Conservation (phyloP, 2,797 vertebrate species). For the Enteromius mattozi region DNA sequence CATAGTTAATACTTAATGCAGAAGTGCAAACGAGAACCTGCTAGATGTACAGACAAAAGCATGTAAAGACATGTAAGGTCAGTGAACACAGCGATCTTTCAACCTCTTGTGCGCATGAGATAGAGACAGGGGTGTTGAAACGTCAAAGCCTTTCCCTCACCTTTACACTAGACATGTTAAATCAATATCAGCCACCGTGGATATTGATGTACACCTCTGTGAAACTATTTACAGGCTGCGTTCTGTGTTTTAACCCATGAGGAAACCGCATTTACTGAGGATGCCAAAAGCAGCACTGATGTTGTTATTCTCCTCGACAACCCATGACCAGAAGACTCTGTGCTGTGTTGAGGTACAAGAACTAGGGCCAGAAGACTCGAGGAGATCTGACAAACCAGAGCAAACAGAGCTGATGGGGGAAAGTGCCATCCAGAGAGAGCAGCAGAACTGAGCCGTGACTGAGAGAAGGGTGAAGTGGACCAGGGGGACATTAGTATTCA, state of each 20-base stretch:
- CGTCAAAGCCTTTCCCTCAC: neutral
- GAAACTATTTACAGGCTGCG: conserved; percentile 23
- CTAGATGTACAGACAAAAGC: neutral
- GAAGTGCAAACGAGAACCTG: neutral
- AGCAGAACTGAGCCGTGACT: conserved; percentile 10
- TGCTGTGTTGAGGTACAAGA: neutral
- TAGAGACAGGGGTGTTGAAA: neutral
- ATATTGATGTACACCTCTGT: conserved; percentile 30
- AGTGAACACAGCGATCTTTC: neutral
- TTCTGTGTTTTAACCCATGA: conserved; percentile 27
- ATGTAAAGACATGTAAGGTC: neutral
- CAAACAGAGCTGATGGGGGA: neutral
- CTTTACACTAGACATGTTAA: conserved; percentile 11
- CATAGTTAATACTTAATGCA: neutral
- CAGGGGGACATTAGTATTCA: conserved; percentile 36
- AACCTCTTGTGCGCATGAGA: neutral
- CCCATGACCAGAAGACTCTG: conserved; percentile 4
- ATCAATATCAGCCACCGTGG: conserved; percentile 15
- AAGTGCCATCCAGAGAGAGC: neutral
- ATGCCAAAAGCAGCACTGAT: neutral
- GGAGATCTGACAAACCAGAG: neutral
- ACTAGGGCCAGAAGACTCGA: neutral
- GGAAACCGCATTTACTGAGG: neutral
- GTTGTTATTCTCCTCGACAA: neutral
- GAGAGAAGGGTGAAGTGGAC: conserved; percentile 21